Evolutionary conservation across 2,888 invertebrate species (phyloP).

Genomic region (Lomographa bimaculata): DNA sequence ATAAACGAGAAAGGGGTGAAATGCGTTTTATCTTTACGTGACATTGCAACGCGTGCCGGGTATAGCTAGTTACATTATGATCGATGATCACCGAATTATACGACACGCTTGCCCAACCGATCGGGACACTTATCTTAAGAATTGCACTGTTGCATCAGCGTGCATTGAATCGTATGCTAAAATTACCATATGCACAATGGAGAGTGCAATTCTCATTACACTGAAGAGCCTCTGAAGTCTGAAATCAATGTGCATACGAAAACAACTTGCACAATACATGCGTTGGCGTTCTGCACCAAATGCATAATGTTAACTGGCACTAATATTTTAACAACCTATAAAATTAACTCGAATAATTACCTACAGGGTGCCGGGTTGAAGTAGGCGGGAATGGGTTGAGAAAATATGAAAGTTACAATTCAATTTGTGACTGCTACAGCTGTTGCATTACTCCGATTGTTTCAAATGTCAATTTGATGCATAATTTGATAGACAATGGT

Average conservation of each 20-base stretch:
- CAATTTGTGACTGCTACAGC: constrained; percentile 28
- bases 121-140: constrained; percentile 7
- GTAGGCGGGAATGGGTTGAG: constrained; percentile 5
- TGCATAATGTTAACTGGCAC: constrained; percentile 29
- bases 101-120: too few species aligned
- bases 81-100: too few species aligned
- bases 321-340: constrained; percentile 25
- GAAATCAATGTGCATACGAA: constrained; percentile 57
- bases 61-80: too few species aligned
- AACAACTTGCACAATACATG: constrained; percentile 49
- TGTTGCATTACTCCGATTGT: constrained; percentile 53
- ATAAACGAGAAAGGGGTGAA: too few species aligned
- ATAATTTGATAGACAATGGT: constrained; percentile 60
- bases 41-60: too few species aligned
- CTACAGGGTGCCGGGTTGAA: constrained; percentile 3
- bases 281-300: constrained; percentile 42
- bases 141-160: constrained; percentile 44
- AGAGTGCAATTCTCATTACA: constrained; percentile 39
- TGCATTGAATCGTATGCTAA: constrained; percentile 42
- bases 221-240: constrained; percentile 52
- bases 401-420: constrained; percentile 14
- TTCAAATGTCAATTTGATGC: constrained; percentile 57
- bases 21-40: too few species aligned
- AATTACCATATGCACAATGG: constrained; percentile 62
- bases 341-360: constrained; percentile 17